Percentiles rank a stretch among this genome's conserved stretches.
phyloP scores from a whole-genome alignment of 2,797 vertebrate genomes.

The Coreius guichenoti region DNA sequence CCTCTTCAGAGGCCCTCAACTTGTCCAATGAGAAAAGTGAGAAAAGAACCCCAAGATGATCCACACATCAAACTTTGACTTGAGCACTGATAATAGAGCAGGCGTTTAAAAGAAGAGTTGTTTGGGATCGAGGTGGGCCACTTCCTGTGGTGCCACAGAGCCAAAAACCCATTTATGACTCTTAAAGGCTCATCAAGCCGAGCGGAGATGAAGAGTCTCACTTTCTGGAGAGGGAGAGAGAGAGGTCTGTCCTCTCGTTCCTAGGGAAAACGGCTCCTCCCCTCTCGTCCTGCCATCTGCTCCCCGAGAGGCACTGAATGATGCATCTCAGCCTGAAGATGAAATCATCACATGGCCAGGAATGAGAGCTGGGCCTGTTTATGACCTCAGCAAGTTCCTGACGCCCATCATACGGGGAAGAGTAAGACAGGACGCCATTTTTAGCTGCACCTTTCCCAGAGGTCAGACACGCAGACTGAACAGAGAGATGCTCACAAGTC shows the following conservation, averaged over 20 bases:
- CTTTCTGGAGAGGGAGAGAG: constrained; percentile 28
- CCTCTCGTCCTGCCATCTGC: constrained; percentile 56
- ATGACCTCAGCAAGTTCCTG: constrained; percentile 12
- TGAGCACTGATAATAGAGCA: constrained; percentile 33
- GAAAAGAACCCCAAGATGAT: constrained; percentile 21
- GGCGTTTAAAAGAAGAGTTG: constrained; percentile 25
- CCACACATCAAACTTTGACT: constrained; percentile 32
- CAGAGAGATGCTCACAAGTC: neutral
- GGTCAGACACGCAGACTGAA: neutral
- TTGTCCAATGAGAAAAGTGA: constrained; percentile 18
- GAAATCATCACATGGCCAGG: constrained; percentile 25
- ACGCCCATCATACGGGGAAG: neutral
- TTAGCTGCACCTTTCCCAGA: neutral
- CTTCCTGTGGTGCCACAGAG: constrained; percentile 22
- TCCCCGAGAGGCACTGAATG: constrained; percentile 45
- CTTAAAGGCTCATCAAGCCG: constrained; percentile 44
- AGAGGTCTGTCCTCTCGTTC: constrained; percentile 37
- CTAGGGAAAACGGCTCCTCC: constrained; percentile 43
- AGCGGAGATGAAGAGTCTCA: constrained; percentile 32
- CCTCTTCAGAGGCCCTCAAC: neutral
- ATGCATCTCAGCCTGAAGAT: constrained; percentile 45
- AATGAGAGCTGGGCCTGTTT: constrained; percentile 38
- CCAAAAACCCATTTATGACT: constrained; percentile 42
- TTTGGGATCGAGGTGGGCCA: constrained; percentile 21
- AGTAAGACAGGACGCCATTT: neutral